Evolutionary conservation across 2,113 vertebrate species (phyloP).

Genomic region (Ailurus styani): DNA sequence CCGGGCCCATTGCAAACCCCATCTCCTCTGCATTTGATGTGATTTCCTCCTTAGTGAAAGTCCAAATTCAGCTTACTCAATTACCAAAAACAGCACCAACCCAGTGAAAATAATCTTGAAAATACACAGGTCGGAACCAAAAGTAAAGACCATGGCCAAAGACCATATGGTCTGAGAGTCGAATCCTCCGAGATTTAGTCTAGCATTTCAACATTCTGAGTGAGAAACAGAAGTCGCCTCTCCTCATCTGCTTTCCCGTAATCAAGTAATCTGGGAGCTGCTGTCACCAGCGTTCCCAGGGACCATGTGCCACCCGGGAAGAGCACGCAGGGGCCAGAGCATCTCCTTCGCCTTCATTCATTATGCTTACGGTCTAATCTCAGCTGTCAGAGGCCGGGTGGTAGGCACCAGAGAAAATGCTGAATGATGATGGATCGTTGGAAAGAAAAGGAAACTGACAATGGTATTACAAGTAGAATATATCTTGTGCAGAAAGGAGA

Average conservation of each 20-base stretch:
- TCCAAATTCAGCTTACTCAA: background rate
- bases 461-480: background rate
- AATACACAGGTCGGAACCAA: background rate
- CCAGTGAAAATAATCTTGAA: background rate
- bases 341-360: background rate
- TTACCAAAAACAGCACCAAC: background rate
- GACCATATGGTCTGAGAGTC: background rate
- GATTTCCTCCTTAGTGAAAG: background rate
- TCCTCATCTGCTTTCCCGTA: background rate
- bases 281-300: background rate
- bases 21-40: background rate
- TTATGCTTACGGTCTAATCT: background rate
- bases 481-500: background rate
- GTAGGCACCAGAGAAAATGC: background rate
- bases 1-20: background rate
- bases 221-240: background rate
- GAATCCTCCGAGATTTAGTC: background rate
- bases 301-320: background rate
- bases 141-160: background rate
- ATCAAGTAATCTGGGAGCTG: background rate
- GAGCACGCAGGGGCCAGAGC: rapidly evolving
- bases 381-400: background rate
- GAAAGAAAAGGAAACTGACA: background rate
- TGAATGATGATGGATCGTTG: background rate
- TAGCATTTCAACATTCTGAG: background rate